Evolutionary conservation across 2,113 vertebrate genomes (phyloP).

Genomic region (Litocranius walleri): DNA sequence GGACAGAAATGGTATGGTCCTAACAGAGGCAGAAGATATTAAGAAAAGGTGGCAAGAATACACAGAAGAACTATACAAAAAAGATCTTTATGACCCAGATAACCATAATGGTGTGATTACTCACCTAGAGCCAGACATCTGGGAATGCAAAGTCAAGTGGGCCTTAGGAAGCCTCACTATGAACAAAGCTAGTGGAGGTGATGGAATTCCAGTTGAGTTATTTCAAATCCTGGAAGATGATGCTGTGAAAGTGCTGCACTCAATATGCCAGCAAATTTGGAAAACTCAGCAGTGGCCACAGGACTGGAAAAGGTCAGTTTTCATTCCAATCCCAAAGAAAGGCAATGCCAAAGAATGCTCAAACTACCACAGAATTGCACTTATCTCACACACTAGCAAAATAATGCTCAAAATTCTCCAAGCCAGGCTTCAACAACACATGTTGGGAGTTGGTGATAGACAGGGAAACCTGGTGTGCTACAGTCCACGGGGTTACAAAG

Average conservation of each 20-base stretch:
- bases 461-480: neutral
- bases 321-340: neutral
- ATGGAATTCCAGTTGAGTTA: neutral
- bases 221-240: neutral
- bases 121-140: neutral
- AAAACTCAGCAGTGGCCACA: neutral
- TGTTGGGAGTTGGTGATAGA: neutral
- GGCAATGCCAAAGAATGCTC: neutral
- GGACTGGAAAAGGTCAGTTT: neutral
- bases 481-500: neutral
- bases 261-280: neutral
- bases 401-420: neutral
- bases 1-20: neutral
- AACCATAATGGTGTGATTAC: neutral
- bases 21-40: neutral
- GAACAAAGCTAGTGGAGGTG: too few species aligned
- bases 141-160: neutral
- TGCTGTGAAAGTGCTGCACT: neutral
- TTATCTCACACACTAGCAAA: neutral
- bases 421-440: neutral
- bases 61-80: neutral
- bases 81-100: neutral
- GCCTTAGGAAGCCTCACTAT: neutral
- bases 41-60: neutral
- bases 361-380: accelerated